Base-by-base conservation (phyloP, 2,888 invertebrate genomes). In the Drosophila flavopinicola region DNA sequence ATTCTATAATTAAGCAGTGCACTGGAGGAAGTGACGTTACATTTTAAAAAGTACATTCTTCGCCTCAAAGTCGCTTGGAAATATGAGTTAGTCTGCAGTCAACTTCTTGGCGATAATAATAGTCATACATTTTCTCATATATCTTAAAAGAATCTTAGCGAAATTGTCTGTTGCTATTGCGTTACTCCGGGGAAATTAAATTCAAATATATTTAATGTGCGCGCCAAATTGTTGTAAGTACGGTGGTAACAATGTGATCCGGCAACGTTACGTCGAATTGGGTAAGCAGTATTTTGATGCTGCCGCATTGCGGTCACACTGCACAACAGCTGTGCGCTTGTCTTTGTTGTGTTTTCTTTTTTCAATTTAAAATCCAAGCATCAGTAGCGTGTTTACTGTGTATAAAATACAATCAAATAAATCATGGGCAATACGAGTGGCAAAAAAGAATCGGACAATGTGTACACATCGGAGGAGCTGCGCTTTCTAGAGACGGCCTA, bases 401-500 rank as follows among this genome's bases (percentile, higher is more conserved):
- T 56, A 41, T 41, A 23, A 41, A 41, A 57, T 29, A 53, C 17
- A 39, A 11, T 32, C 57, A 41, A 5, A 32, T 11, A 32, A 20
- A 57, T 32, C 25, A 83, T 83, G 83, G 83, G 83, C 4, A 83
- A 85, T 29, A 54, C 70, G 7, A 75, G 58, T 47, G 57, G 79
- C 39, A 83, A 82, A 63, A 75, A 69, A 23, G 83, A 85, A 30
- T 53, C 66, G 59, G 83, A 83, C 20, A 85, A 70, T 60, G 44
- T 85, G 44, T 89, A 82, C 53, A 88, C 87, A 3, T 30, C 73
- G 0, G 90, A 90, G 2, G 89, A 90, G 52, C 30, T 86, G 15
- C 85, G 87, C 35, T 66, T 87, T 24, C 56, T 89, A 51, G 89
- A 89, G 33, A 69, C 73, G 1, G 87, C 89, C 6, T 89, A 87